These are phyloP conservation scores for Copidosoma aretas DNA, from an alignment of 2,888 invertebrate species.

Conservation along the genomic window DNA sequence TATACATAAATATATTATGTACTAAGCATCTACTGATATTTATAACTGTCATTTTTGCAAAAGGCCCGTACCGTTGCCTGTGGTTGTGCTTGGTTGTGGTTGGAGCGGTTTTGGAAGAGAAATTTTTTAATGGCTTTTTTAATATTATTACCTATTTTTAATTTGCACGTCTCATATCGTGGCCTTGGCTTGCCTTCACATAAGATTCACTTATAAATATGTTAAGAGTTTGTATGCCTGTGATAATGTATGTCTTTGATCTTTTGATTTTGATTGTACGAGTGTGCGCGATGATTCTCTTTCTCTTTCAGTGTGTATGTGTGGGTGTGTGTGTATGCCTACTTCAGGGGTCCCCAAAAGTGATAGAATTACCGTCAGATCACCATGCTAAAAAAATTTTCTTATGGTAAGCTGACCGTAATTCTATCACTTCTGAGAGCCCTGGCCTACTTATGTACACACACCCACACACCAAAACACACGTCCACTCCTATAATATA, in stretches of 20 bases:
- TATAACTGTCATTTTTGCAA: conserved; percentile 60
- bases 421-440: too few relatives aligned
- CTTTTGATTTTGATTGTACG: too few relatives aligned
- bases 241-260: not conserved
- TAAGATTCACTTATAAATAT: conserved; percentile 61
- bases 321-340: not conserved
- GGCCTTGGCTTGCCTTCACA: conserved; percentile 63
- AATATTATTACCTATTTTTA: conserved; percentile 54
- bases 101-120: conserved; percentile 62
- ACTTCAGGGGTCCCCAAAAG: too few relatives aligned
- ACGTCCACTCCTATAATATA: conserved; percentile 26
- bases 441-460: too few relatives aligned
- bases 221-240: conserved; percentile 36
- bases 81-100: conserved; percentile 63
- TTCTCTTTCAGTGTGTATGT: conserved; percentile 33
- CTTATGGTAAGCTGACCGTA: too few relatives aligned
- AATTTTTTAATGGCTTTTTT: conserved; percentile 61
- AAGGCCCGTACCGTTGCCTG: conserved; percentile 61
- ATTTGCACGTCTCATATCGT: conserved; percentile 63
- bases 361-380: too few relatives aligned
- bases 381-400: too few relatives aligned
- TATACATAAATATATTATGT: conserved; percentile 23
- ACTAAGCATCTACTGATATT: conserved; percentile 59
- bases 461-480: not conserved
- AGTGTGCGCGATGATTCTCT: conserved; percentile 37